Percentiles rank a stretch among this genome's conserved stretches.
These are phyloP conservation scores for Nemotelus pantherinus DNA, from an alignment of 2,888 invertebrate genomes.

Conservation along the genomic window DNA sequence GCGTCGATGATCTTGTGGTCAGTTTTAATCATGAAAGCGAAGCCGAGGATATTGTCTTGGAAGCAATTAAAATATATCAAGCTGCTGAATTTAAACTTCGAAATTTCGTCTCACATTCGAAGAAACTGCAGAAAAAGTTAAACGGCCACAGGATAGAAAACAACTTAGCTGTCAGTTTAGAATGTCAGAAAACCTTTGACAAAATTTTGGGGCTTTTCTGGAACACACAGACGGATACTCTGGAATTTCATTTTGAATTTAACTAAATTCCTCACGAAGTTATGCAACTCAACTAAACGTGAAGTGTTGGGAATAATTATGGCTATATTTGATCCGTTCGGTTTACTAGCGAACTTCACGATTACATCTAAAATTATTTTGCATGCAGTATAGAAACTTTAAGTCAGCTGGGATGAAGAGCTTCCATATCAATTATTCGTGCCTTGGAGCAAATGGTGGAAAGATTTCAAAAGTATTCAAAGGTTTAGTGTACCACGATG, in stretches of 20 bases:
- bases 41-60: conserved; percentile 52
- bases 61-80: background rate
- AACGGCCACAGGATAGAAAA: background rate
- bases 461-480: background rate
- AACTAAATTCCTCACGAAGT: conserved; percentile 44
- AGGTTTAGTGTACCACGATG: background rate
- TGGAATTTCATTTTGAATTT: conserved; percentile 49
- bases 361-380: conserved; percentile 46
- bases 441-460: conserved; percentile 34
- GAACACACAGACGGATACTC: conserved; percentile 47
- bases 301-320: conserved; percentile 52
- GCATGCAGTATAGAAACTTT: conserved; percentile 43
- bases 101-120: conserved; percentile 49
- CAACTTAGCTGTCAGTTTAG: background rate
- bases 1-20: conserved; percentile 51
- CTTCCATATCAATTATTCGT: conserved; percentile 41
- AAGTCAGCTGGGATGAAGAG: conserved; percentile 46
- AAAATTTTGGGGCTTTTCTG: conserved; percentile 50
- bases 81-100: conserved; percentile 41
- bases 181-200: conserved; percentile 14
- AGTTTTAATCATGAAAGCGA: conserved; percentile 55
- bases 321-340: conserved; percentile 56
- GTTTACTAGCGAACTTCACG: conserved; percentile 53
- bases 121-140: conserved; percentile 47
- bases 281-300: conserved; percentile 51